Conservation (phyloP, 2,797 vertebrate species). For the Hozukius guyotensis region DNA sequence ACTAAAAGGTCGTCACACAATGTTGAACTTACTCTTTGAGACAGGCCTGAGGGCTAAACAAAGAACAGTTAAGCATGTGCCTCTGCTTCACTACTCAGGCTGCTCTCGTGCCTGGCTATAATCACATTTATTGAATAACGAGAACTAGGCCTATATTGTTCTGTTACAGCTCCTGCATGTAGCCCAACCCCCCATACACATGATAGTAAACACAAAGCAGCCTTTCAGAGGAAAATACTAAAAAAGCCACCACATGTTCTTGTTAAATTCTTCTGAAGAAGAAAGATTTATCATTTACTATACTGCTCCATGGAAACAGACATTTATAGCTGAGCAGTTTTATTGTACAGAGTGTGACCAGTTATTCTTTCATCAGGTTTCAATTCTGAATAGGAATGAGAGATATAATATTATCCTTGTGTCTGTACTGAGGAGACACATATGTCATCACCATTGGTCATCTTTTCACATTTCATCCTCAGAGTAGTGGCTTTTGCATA, state of each 20-base stretch:
- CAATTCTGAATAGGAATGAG: not conserved
- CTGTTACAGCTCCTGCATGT: conserved; percentile 42
- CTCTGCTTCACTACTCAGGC: conserved; percentile 44
- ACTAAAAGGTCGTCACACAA: not conserved
- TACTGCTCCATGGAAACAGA: conserved; percentile 13
- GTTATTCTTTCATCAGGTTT: conserved; percentile 3
- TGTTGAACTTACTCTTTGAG: conserved; percentile 9
- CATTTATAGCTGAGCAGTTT: not conserved
- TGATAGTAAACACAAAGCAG: conserved; percentile 60
- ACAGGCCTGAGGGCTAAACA: conserved; percentile 35
- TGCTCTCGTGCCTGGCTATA: conserved; percentile 57
- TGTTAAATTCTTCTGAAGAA: conserved; percentile 12
- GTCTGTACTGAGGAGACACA: not conserved
- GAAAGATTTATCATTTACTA: conserved; percentile 1
- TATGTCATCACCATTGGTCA: not conserved
- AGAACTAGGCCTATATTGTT: conserved; percentile 66
- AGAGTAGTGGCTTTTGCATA: not conserved
- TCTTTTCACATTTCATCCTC: conserved; percentile 2
- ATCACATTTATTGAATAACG: conserved; percentile 71
- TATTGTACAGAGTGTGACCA: not conserved
- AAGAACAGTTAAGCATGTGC: conserved; percentile 49
- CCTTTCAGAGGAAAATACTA: conserved; percentile 50
- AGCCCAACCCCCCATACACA: conserved; percentile 43
- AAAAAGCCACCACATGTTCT: conserved; percentile 40
- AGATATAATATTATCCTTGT: not conserved